Conservation (phyloP, 92 coral and sea anemone genomes). For the Isaurus tuberculatus region DNA sequence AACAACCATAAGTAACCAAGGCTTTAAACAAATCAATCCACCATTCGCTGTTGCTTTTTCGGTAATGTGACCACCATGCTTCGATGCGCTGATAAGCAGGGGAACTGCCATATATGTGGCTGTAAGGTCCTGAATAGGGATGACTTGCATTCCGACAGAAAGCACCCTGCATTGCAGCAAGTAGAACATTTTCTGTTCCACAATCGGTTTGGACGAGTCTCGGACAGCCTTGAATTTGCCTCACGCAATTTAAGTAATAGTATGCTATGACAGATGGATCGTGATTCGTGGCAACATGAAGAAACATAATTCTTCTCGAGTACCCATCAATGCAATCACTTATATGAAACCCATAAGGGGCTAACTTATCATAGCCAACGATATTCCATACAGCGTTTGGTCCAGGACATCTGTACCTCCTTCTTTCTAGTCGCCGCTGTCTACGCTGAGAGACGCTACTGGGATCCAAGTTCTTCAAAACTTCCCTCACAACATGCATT, state of each 20-base stretch:
- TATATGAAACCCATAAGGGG: constrained; percentile 51
- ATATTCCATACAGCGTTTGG: too few species aligned
- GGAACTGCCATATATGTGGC: constrained; percentile 55
- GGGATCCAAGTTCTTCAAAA: too few species aligned
- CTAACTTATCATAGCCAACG: too few species aligned
- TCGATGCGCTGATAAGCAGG: constrained; percentile 25
- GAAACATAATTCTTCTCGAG: constrained; percentile 54
- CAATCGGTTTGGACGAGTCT: constrained; percentile 53
- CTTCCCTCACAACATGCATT: neutral
- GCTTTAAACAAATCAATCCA: constrained; percentile 42
- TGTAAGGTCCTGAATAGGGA: constrained; percentile 38
- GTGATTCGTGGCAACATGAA: constrained; percentile 56
- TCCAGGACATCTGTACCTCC: too few species aligned
- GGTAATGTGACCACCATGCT: constrained; percentile 26
- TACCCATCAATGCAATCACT: constrained; percentile 59
- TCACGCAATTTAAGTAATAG: constrained; percentile 44
- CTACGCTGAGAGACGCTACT: too few species aligned
- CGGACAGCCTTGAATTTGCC: constrained; percentile 35
- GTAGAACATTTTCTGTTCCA: constrained; percentile 12
- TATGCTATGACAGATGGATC: constrained; percentile 28
- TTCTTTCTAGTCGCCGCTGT: too few species aligned
- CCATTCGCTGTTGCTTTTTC: constrained; percentile 31
- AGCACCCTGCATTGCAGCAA: constrained; percentile 2
- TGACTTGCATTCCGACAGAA: constrained; percentile 29
- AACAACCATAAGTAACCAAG: constrained; percentile 24